Evolutionary conservation across 2,113 vertebrate genomes (phyloP), one percentile per base, ranked within the genome.

Genomic region (Syngnathus scovelli): DNA sequence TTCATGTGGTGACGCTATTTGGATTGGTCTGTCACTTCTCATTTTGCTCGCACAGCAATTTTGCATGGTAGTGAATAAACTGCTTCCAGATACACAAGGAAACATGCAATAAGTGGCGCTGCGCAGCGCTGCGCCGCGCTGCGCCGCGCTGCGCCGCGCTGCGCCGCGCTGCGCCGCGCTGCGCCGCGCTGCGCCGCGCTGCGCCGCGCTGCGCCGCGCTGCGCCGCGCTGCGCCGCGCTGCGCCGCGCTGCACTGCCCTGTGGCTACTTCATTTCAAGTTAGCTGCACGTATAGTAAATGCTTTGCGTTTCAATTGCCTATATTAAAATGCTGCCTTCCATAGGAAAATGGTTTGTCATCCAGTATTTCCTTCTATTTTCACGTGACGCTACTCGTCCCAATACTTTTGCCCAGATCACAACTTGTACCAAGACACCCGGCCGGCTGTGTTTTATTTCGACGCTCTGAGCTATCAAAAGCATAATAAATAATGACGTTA

Each of bases 31-130:
- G 69, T 86, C 79, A 70, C 37, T 27, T 68, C 62, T 41, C 41
- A 74, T 82, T 86, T 75, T 1, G 55, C 33, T 72, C 71, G 85
- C 13, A 37, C 41, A 39, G 49, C 13, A 23, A 65, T 61, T 64
- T 66, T 8, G 64, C 21, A 74, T 76, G 71, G 67, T 64, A 72
- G 61, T 19, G 1, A 68, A 76, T 84, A 77, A 80, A 70, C 75
- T 52, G 70, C 69, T 83, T 72, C 73, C 66, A 79, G 63, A 78
- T 73, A 64, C 68, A 23, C 4, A 6, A 75, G 75, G 74, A 81
- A 83, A 82, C 72, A 68, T 3, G 49, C 76, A 85, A 81, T 88
- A 82, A 78, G 78, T 23, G n/a, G 67, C 58, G 67, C 74, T 76
- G 76, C 49, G 12, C 19, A 10, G 18, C 59, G 19, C 19, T 1